phyloP scores from a whole-genome alignment of 2,113 vertebrate genomes.

The Nesogale talazaci region DNA sequence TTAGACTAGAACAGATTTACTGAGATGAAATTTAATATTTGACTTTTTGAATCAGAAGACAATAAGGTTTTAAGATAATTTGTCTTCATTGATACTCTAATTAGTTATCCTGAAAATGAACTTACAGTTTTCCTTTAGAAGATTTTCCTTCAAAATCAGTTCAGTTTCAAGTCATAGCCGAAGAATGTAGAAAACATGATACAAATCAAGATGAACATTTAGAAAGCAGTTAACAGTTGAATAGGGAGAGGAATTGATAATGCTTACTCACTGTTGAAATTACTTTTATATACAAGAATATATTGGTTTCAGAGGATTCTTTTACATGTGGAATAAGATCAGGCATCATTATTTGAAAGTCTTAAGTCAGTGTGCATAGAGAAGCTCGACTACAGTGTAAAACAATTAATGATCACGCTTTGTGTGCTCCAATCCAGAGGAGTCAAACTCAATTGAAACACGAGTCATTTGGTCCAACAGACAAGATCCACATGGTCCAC shows the following conservation, averaged over 20 bases:
- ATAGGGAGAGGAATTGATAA: not conserved
- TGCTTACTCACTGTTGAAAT: not conserved
- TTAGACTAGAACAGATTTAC: conserved; percentile 53
- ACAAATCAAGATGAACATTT: conserved; percentile 28
- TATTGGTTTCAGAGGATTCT: not conserved
- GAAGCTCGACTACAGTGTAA: not conserved
- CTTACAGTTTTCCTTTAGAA: accelerated
- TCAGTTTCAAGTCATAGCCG: not conserved
- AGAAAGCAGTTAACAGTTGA: conserved; percentile 18
- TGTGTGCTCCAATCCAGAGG: no score
- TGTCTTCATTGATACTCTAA: not conserved
- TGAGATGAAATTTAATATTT: conserved; percentile 50
- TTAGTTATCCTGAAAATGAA: conserved; percentile 32
- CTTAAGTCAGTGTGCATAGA: not conserved
- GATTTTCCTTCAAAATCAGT: not conserved
- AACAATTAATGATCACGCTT: no score
- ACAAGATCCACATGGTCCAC: no score
- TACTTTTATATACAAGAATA: not conserved
- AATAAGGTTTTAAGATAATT: conserved; percentile 15
- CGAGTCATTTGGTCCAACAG: no score
- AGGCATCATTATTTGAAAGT: not conserved
- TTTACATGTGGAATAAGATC: not conserved
- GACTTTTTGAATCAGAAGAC: conserved; percentile 51
- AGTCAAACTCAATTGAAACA: no score
- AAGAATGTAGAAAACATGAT: conserved; percentile 53